Evolutionary conservation across 2,113 vertebrate species (phyloP), one percentile per base, ranked within the genome.

Genomic region (Corythornis cristatus): DNA sequence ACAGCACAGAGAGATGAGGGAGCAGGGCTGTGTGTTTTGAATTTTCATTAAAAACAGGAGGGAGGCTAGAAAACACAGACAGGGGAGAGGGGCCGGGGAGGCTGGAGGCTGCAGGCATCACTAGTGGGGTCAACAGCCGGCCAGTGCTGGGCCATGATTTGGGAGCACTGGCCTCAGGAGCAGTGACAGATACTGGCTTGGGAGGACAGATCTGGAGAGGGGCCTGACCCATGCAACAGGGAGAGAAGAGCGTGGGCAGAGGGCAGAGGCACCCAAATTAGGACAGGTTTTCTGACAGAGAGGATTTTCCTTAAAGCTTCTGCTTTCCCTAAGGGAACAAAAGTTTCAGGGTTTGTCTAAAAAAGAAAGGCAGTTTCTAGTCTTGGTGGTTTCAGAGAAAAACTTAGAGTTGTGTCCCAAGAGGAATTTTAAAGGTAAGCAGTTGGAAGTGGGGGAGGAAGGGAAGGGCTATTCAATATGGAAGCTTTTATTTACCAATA

Each of bases 391-490:
- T 92, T 84, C 71, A 83, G 60, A 90, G 46, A 73, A 89, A 89
- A 67, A 58, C n/a, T 88, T 19, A 56, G 21, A 93, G 35, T 61
- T 81, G 45, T 26, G 43, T 86, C 67, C 60, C 25, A 1, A 71
- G 82, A 86, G 68, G 61, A 89, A 83, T 88, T 91, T 95, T 74
- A 80, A 76, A 75, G 54, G 40, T 82, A 94, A 82, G 58, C 51
- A 77, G 40, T 83, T 93, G 64, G 56, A 93, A 89, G 46, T 29
- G 46, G 33, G 42, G 43, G 81, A 91, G 67, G 78, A 87, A 42
- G 14, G 35, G 28, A 93, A 76, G 45, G 37, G 28, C 64, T 83
- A 33, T 89, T 93, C 76, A 88, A 88, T 68, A 62, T 5, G 18
- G 82, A 88, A 93, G 83, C 40, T 76, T 87, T 89, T 43, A 53